Evolutionary conservation across 2,113 vertebrate species (phyloP).

Genomic region (Typhlomys cinereus): DNA sequence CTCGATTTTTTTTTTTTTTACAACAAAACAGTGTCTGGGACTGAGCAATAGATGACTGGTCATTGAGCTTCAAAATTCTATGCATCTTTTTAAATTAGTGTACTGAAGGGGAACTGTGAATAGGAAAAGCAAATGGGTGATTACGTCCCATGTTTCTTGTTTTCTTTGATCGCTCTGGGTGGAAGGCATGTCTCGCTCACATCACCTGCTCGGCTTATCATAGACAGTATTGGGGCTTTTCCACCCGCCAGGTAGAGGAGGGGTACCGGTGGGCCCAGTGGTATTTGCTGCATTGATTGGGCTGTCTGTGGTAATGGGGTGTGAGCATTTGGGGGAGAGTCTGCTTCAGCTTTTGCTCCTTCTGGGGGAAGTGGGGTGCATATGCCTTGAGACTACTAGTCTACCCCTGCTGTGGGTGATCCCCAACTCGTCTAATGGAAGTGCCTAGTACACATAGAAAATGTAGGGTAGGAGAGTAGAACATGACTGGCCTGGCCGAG

Average conservation of each 20-base stretch:
- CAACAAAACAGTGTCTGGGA: conserved; percentile 42
- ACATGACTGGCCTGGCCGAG: too few species aligned
- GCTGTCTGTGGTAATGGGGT: not conserved
- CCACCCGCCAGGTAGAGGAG: not conserved
- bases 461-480: not conserved
- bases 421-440: not conserved
- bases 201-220: not conserved
- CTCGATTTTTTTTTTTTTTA: not conserved
- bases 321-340: not conserved
- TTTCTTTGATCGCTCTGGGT: conserved; percentile 40
- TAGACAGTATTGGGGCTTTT: not conserved
- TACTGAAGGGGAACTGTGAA: conserved; percentile 67
- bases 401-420: not conserved
- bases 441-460: not conserved
- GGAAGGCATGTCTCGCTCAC: conserved; percentile 43
- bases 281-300: not conserved
- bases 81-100: conserved; percentile 70
- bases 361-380: not conserved
- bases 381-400: not conserved
- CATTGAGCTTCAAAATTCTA: conserved; percentile 68
- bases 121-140: conserved; percentile 63
- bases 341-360: not conserved
- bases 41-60: conserved; percentile 59
- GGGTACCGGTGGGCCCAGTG: not conserved
- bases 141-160: conserved; percentile 50